Evolutionary conservation across 2,113 vertebrate genomes (phyloP), one percentile per base, ranked within the genome.

Genomic region (Corydoras maculifer): DNA sequence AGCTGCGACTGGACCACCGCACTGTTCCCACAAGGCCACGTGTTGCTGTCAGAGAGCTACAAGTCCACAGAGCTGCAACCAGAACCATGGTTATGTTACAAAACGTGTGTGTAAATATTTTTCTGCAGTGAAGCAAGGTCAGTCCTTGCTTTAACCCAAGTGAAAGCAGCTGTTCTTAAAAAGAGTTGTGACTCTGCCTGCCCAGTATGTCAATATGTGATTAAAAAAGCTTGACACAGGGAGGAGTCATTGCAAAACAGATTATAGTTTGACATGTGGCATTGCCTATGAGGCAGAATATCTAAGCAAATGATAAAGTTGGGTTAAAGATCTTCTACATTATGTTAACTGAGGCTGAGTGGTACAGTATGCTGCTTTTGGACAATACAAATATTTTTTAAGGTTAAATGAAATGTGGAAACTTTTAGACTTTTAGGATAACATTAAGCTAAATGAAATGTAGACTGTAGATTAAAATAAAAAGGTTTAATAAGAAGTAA

Each of bases 31-130:
- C 8, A 3, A 59, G 50, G 10, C 53, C 3, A 30, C 13, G 32
- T 9, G 66, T 59, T 29, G 55, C 61, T 25, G 53, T 73, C 14
- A 58, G 70, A 51, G 66, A 73, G 2, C 73, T 77, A 2, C 25
- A 30, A 5, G 25, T 53, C 72, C 81, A 74, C 70, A 69, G 30
- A 9, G 78, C 77, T 66, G 75, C 79, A 78, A 86, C 81, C 86
- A 88, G 85, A 57, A 57, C 54, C 54, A 57, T 57, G 54, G 7
- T 15, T n/a, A 7, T 57, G 35, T 43, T 43, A 43, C n/a, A 57
- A 7, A 57, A 57, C n/a, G 3, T n/a, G 14, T 15, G 12, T 57
- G 13, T n/a, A 14, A 57, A 14, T 15, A 7, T 57, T n/a, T 2
- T 57, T 57, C 14, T 57, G 14, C 14, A 2, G 14, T n/a, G 15